Conservation (phyloP, 2,888 invertebrate genomes). For the Stramonita haemastoma region DNA sequence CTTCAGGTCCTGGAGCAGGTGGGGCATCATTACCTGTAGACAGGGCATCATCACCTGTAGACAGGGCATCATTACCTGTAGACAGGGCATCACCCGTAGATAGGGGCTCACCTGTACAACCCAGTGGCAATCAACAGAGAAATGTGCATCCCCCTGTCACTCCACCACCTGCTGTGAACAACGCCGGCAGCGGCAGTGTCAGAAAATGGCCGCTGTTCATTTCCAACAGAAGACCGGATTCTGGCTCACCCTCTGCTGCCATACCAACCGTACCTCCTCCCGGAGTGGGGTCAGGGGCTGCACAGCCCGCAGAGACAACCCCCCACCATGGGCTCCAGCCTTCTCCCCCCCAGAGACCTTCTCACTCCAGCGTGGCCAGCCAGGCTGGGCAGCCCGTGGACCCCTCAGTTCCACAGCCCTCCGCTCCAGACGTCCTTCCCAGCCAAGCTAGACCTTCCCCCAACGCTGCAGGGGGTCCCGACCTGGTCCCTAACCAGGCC, state of each 20-base stretch:
- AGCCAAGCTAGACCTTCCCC: not conserved
- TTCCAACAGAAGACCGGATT: not conserved
- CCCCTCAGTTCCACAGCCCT: no score
- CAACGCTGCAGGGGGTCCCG: not conserved
- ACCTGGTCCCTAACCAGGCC: not conserved
- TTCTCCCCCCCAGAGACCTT: not conserved
- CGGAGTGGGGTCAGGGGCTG: not conserved
- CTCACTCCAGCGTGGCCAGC: not conserved
- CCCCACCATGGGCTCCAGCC: not conserved
- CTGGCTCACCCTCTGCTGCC: not conserved
- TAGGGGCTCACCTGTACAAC: not conserved
- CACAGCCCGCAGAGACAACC: not conserved
- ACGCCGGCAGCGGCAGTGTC: not conserved
- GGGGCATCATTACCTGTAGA: not conserved
- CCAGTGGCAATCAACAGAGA: not conserved
- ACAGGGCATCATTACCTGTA: not conserved
- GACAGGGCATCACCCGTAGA: not conserved
- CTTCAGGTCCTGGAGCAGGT: not conserved
- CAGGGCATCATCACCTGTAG: not conserved
- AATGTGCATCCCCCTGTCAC: not conserved
- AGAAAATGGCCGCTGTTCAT: not conserved
- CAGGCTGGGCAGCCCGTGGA: not conserved
- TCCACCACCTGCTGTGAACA: not conserved
- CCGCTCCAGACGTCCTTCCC: not conserved
- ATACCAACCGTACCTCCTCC: not conserved